Evolutionary conservation across 2,888 invertebrate species (phyloP).

Genomic region (Rhamnusium bicolor): DNA sequence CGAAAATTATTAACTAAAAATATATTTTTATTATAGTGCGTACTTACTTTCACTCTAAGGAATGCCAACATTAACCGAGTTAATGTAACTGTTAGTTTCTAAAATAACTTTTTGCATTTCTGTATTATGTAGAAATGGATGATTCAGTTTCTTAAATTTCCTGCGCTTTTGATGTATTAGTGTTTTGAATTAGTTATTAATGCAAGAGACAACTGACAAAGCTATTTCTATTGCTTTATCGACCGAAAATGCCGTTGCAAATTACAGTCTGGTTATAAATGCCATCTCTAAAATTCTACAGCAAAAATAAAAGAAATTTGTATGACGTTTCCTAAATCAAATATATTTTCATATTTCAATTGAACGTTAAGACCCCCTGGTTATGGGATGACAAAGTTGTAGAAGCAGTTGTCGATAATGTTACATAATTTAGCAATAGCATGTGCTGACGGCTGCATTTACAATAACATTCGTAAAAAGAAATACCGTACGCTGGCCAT

Average conservation of each 20-base stretch:
- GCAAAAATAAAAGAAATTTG: not conserved
- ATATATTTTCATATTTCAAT: not conserved
- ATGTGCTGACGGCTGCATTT: conserved; percentile 9
- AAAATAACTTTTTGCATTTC: too few species aligned
- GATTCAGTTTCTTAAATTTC: too few species aligned
- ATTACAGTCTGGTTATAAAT: not conserved
- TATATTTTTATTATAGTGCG: too few species aligned
- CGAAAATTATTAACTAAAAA: too few species aligned
- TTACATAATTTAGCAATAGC: conserved; percentile 13
- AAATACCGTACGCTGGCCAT: conserved; percentile 10
- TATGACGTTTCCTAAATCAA: not conserved
- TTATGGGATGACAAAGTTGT: conserved; percentile 10
- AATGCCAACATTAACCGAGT: too few species aligned
- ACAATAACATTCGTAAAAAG: conserved; percentile 11
- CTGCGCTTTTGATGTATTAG: too few species aligned
- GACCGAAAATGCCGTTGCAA: not conserved
- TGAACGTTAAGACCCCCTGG: not conserved
- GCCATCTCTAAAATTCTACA: not conserved
- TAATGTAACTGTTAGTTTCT: too few species aligned
- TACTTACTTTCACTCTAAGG: too few species aligned
- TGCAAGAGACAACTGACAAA: too few species aligned
- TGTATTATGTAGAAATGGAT: too few species aligned
- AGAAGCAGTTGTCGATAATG: conserved; percentile 19
- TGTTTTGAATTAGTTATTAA: too few species aligned
- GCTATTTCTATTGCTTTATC: not conserved